Conservation (phyloP, 1,140 invertebrate species). For the Drosophila navojoa region DNA sequence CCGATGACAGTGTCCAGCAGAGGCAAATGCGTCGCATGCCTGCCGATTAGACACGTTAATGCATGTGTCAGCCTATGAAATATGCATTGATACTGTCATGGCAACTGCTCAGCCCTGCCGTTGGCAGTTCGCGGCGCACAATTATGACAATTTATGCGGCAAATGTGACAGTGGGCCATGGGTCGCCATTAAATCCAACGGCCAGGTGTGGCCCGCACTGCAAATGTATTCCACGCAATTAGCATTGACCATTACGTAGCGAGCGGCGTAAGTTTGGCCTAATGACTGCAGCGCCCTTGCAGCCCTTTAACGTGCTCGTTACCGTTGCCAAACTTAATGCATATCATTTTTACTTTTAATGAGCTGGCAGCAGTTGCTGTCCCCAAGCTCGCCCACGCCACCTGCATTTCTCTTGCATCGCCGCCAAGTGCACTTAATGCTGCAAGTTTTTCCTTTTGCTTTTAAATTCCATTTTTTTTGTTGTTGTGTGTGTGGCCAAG, state of each 20-base stretch:
- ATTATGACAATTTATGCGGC: conserved; percentile 78
- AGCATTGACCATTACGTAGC: conserved; percentile 74
- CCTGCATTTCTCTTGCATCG: background rate
- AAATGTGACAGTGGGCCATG: conserved; percentile 48
- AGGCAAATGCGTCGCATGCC: conserved; percentile 51
- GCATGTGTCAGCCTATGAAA: conserved; percentile 78
- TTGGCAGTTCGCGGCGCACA: conserved; percentile 36
- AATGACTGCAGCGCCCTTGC: conserved; percentile 55
- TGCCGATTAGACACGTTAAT: conserved; percentile 78
- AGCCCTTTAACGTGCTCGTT: conserved; percentile 55
- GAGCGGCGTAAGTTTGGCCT: conserved; percentile 59
- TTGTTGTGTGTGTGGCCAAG: conserved; percentile 27
- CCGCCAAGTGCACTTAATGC: conserved; percentile 73
- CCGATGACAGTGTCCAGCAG: conserved; percentile 4
- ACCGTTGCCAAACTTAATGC: conserved; percentile 72
- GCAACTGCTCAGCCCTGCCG: background rate
- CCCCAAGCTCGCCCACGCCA: background rate
- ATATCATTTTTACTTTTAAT: conserved; percentile 81
- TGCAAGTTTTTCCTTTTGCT: conserved; percentile 38
- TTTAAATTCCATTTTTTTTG: conserved; percentile 27
- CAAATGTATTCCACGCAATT: conserved; percentile 76
- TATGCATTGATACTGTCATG: conserved; percentile 66
- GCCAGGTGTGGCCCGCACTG: conserved; percentile 21
- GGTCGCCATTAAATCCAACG: background rate
- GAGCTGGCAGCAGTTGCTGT: conserved; percentile 66